phyloP scores from a whole-genome alignment of 2,888 invertebrate genomes.

The Cyrtodaria siliqua region DNA sequence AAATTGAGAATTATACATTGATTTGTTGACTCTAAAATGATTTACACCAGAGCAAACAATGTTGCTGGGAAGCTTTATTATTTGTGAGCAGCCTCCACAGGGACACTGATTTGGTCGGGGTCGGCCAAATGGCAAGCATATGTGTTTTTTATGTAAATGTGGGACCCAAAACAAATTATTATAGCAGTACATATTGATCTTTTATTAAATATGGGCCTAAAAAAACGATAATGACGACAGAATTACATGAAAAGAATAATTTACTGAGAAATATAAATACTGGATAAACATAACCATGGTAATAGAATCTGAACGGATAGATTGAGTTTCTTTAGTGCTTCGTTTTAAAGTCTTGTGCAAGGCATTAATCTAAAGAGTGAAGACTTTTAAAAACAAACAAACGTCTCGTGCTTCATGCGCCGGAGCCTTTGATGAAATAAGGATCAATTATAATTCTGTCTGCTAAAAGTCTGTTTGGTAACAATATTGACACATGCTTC shows the following conservation, averaged over 20 bases:
- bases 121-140: slow-evolving; percentile 51
- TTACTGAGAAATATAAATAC: too few species aligned
- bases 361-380: too few species aligned
- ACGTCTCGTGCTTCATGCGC: too few species aligned
- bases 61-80: slow-evolving; percentile 45
- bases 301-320: too few species aligned
- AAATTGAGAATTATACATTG: background rate
- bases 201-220: slow-evolving; percentile 14
- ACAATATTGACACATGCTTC: too few species aligned
- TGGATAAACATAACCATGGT: too few species aligned
- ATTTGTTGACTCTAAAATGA: background rate
- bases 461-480: too few species aligned
- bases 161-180: slow-evolving; percentile 36
- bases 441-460: too few species aligned
- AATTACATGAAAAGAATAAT: slow-evolving; percentile 13
- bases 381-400: too few species aligned
- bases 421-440: too few species aligned
- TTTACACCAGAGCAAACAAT: slow-evolving; percentile 18
- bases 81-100: slow-evolving; percentile 44
- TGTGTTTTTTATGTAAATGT: slow-evolving; percentile 68
- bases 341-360: too few species aligned
- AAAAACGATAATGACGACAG: slow-evolving; percentile 31
- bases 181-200: slow-evolving; percentile 30
- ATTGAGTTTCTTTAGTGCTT: too few species aligned
- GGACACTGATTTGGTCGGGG: slow-evolving; percentile 54